Percentiles rank a stretch among this genome's conserved stretches.
phyloP scores from a whole-genome alignment of 2,888 invertebrate species.

The Campoplex capitator region DNA sequence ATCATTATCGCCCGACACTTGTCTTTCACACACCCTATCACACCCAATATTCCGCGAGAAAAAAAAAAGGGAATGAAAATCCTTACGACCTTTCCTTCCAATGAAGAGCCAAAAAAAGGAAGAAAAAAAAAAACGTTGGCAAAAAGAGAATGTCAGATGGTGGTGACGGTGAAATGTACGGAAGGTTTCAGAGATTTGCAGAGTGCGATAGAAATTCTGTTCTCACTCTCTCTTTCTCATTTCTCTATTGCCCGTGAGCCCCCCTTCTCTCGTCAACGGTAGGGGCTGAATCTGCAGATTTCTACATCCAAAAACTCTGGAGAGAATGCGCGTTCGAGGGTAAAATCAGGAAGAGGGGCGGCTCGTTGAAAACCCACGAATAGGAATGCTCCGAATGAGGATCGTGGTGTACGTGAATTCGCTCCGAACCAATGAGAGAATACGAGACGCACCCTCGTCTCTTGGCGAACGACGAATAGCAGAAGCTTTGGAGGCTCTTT shows the following conservation, averaged over 20 bases:
- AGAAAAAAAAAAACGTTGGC: constrained; percentile 9
- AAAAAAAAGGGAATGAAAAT: neutral
- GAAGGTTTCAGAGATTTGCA: constrained; percentile 34
- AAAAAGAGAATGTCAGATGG: constrained; percentile 40
- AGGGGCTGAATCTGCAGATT: constrained; percentile 33
- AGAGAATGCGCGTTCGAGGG: constrained; percentile 59
- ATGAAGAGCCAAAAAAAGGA: neutral
- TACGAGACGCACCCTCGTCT: constrained; percentile 75
- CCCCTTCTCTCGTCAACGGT: constrained; percentile 11
- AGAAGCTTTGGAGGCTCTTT: neutral
- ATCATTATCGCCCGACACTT: constrained; percentile 1
- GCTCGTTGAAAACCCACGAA: constrained; percentile 75
- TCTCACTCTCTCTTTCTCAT: neutral
- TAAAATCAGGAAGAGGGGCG: constrained; percentile 42
- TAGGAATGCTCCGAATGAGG: constrained; percentile 77
- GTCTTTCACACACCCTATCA: constrained; percentile 12
- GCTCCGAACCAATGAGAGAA: constrained; percentile 76
- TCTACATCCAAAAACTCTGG: constrained; percentile 16
- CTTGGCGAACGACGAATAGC: constrained; percentile 59
- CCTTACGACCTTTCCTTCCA: constrained; percentile 17
- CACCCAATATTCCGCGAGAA: neutral
- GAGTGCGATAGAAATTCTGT: constrained; percentile 16
- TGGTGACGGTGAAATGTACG: constrained; percentile 60
- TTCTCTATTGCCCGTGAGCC: neutral
- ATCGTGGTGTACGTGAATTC: constrained; percentile 77